Base-by-base conservation (phyloP, 2,888 invertebrate species). In the Helobdella robusta region DNA sequence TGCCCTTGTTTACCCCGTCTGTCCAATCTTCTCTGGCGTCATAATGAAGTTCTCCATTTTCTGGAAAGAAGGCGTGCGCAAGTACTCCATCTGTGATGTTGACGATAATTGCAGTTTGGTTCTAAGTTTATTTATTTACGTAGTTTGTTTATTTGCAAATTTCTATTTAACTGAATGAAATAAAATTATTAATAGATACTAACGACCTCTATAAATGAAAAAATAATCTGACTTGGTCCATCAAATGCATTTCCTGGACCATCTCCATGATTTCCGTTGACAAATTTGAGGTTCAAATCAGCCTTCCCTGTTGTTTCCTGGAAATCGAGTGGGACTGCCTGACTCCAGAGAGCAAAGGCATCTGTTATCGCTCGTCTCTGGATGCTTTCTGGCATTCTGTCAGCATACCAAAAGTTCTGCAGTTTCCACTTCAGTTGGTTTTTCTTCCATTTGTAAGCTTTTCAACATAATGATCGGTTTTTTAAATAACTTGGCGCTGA, bases 11-110 rank as follows among this genome's bases (percentile, higher is more conserved):
- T 11, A 68, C 68, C 35, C 69, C 66, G 59, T 74, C 71, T 11
- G 77, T 76, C 78, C 78, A 79, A 34, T 67, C 46, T 65, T 79
- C 79, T 59, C 73, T 73, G 34, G 77, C 76, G 67, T 79, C 79
- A 68, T 78, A 78, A 69, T 79, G 79, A 0, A 76, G 75, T 70
- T 76, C 75, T 0, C 79, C 79, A 8, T 56, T 69, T 25, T 77
- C 77, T 0, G 78, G 78, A 70, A 74, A 78, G 70, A 75, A 78
- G 2, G 78, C 78, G 67, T 78, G 78, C 0, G 78, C 78, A 35
- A 77, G 68, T 11, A 75, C 74, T 1, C 75, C 74, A 62, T 74
- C 76, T 77, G 70, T 1, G 15, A n/a, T n/a, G n/a, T n/a, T n/a
- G n/a, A n/a, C n/a, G n/a, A n/a, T n/a, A n/a, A n/a, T n/a, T n/a